Conservation (phyloP, 2,797 vertebrate genomes). For the Phylloscopus collybita region DNA sequence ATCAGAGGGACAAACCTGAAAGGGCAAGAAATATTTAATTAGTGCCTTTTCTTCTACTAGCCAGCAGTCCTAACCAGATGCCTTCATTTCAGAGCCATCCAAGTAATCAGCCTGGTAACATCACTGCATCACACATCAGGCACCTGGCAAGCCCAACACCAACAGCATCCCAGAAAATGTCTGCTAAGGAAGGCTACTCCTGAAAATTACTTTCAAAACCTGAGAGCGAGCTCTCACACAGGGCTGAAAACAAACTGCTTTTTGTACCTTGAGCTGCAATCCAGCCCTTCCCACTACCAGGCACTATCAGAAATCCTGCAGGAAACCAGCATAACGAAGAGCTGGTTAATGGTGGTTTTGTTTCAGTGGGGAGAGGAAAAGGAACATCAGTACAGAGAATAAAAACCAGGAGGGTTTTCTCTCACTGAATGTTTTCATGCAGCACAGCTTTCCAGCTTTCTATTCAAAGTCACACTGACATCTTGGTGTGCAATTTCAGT, state of each 20-base stretch:
- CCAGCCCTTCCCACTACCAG: not conserved
- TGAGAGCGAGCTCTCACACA: not conserved
- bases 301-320: not conserved
- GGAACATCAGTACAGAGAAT: not conserved
- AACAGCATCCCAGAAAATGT: constrained; percentile 42
- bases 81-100: constrained; percentile 17
- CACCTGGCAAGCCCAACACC: not conserved
- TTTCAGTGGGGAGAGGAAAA: not conserved
- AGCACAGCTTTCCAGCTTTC: constrained; percentile 30
- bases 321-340: not conserved
- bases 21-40: constrained; percentile 53
- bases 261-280: not conserved
- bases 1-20: constrained; percentile 42
- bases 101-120: not conserved
- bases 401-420: not conserved
- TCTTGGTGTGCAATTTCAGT: constrained; percentile 43
- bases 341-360: not conserved
- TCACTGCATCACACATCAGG: constrained; percentile 21
- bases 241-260: not conserved
- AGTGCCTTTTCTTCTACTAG: constrained; percentile 13
- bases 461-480: constrained; percentile 25
- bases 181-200: constrained; percentile 35
- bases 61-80: constrained; percentile 32
- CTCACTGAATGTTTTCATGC: not conserved
- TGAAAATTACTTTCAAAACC: constrained; percentile 17